These are phyloP conservation scores for Choloepus didactylus DNA, from an alignment of 2,797 vertebrate species.

Conservation along the genomic window DNA sequence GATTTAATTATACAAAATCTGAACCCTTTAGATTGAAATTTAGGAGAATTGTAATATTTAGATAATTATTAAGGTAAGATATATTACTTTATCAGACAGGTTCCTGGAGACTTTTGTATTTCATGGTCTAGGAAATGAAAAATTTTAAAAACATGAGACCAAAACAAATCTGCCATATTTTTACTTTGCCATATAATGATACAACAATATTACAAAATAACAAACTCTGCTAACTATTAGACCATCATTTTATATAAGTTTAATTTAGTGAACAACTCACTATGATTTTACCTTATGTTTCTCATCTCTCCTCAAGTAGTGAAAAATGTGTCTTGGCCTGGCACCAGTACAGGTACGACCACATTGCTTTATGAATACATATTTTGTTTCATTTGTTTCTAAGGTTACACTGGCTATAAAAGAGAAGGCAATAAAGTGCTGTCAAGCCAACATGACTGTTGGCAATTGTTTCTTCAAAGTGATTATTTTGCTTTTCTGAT, in stretches of 20 bases:
- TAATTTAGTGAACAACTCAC: background rate
- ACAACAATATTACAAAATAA: background rate
- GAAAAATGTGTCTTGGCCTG: background rate
- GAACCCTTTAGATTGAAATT: background rate
- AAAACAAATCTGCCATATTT: background rate
- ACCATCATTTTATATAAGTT: background rate
- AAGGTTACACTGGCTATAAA: background rate
- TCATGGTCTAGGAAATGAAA: background rate
- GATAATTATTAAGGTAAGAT: no score
- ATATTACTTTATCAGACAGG: background rate
- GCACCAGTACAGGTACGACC: background rate
- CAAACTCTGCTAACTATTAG: background rate
- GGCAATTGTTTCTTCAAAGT: no score
- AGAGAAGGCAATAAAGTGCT: conserved; percentile 11
- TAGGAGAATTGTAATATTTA: background rate
- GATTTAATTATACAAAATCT: background rate
- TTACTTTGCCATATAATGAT: background rate
- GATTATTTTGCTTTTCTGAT: no score
- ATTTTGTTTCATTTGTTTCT: background rate
- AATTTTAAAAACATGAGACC: background rate
- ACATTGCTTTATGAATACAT: background rate
- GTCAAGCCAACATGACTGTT: background rate
- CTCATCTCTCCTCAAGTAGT: background rate
- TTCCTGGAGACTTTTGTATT: background rate
- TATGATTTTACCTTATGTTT: background rate